A percentile compares a stretch with the other conserved stretches of the same genome.
Evolutionary conservation across 2,113 vertebrate species (phyloP).

Genomic region (Dinomys branickii): DNA sequence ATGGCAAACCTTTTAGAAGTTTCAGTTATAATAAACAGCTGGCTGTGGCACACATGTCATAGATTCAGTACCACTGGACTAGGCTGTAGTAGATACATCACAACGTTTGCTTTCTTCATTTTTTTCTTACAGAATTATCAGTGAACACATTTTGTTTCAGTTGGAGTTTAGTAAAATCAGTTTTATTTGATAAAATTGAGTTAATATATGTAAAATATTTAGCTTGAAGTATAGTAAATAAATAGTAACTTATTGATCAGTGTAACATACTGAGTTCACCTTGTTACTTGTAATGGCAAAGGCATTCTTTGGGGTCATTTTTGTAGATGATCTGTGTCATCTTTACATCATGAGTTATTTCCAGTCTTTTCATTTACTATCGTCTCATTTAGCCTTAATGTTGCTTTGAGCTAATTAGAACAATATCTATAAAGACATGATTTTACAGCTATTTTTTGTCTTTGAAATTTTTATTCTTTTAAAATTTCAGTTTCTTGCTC

Average conservation of each 20-base stretch:
- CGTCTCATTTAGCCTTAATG: constrained; percentile 30
- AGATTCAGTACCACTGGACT: not conserved
- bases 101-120: constrained; percentile 43
- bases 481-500: constrained; percentile 11
- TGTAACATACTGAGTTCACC: not conserved
- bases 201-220: not conserved
- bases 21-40: not conserved
- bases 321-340: constrained; percentile 10
- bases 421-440: not conserved
- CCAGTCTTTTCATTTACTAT: constrained; percentile 7
- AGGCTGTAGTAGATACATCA: not conserved
- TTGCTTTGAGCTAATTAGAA: not conserved
- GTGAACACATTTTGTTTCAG: not conserved
- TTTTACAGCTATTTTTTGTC: constrained; percentile 26
- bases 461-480: constrained; percentile 44
- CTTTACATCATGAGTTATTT: constrained; percentile 40
- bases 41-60: not conserved
- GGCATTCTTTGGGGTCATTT: constrained; percentile 19
- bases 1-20: not conserved
- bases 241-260: not conserved
- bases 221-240: not conserved
- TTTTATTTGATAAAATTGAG: not conserved
- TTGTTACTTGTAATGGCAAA: constrained; percentile 23
- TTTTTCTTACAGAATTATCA: not conserved
- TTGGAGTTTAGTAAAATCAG: constrained; percentile 4